These are phyloP conservation scores for Mesocentrotus franciscanus DNA, from an alignment of 53 echinoderm and acorn worm genomes.

Conservation along the genomic window DNA sequence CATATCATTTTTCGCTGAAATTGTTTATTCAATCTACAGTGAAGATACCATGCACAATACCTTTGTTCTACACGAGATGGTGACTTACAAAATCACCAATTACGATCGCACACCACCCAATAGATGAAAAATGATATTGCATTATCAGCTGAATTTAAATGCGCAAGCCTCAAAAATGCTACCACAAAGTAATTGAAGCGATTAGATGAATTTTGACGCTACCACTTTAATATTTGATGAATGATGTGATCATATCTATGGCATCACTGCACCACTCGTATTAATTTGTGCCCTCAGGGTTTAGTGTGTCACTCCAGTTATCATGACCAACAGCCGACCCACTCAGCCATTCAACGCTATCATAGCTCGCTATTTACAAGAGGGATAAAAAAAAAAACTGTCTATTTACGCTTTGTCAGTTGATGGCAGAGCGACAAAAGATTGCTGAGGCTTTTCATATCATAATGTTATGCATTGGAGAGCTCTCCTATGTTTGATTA, in stretches of 20 bases:
- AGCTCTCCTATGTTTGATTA: constrained; percentile 56
- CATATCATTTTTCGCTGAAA: not conserved
- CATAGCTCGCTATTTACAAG: constrained; percentile 38
- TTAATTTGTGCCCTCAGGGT: constrained; percentile 61
- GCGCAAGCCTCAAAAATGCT: constrained; percentile 39
- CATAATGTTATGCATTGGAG: constrained; percentile 63
- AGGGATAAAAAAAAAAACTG: constrained; percentile 40
- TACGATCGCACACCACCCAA: constrained; percentile 26
- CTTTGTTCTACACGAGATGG: not conserved
- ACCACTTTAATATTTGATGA: constrained; percentile 69
- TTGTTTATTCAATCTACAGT: not conserved
- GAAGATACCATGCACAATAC: not conserved
- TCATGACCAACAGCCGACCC: constrained; percentile 22
- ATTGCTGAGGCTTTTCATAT: constrained; percentile 56
- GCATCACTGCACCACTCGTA: constrained; percentile 53
- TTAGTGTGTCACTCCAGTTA: constrained; percentile 59
- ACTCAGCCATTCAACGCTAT: constrained; percentile 49
- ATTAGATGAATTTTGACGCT: constrained; percentile 65
- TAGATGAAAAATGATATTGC: constrained; percentile 56
- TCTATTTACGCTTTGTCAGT: constrained; percentile 57
- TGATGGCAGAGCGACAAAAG: constrained; percentile 56
- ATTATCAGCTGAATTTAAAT: constrained; percentile 44
- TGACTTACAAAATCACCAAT: constrained; percentile 46
- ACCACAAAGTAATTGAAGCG: constrained; percentile 65
- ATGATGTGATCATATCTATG: constrained; percentile 67